These are phyloP conservation scores for Corythucha ciliata DNA, from an alignment of 2,888 invertebrate species.

Conservation along the genomic window DNA sequence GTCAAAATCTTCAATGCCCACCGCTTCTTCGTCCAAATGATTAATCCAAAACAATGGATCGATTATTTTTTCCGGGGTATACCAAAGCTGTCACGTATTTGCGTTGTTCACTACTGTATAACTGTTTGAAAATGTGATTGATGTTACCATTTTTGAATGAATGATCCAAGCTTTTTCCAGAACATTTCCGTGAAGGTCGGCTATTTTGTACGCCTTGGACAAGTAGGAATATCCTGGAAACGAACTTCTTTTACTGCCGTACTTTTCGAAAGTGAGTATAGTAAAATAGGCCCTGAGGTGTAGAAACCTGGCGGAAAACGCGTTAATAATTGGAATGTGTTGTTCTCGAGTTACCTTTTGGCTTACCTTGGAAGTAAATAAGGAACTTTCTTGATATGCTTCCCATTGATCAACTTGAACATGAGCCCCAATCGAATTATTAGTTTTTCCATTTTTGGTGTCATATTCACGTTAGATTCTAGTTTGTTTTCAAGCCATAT, in stretches of 20 bases:
- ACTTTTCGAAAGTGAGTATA: constrained; percentile 15
- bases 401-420: constrained; percentile 8
- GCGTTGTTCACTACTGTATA: too few species aligned
- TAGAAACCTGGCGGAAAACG: background rate
- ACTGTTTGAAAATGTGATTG: background rate
- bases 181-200: constrained; percentile 13
- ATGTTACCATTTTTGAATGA: constrained; percentile 15
- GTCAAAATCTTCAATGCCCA: constrained; percentile 18
- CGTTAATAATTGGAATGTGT: background rate
- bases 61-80: constrained; percentile 15
- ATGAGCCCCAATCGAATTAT: constrained; percentile 1
- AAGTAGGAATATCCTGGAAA: constrained; percentile 14
- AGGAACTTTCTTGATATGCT: constrained; percentile 8
- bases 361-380: constrained; percentile 10
- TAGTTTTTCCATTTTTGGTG: constrained; percentile 18
- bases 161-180: constrained; percentile 21
- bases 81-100: too few species aligned
- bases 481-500: constrained; percentile 21
- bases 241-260: constrained; percentile 8
- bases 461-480: constrained; percentile 1
- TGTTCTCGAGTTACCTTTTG: too few species aligned
- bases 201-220: background rate
- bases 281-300: constrained; percentile 17
- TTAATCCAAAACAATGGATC: constrained; percentile 22
- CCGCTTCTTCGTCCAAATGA: constrained; percentile 19